Conservation (phyloP, 2,797 vertebrate species). For the Mionectes olivaceus region DNA sequence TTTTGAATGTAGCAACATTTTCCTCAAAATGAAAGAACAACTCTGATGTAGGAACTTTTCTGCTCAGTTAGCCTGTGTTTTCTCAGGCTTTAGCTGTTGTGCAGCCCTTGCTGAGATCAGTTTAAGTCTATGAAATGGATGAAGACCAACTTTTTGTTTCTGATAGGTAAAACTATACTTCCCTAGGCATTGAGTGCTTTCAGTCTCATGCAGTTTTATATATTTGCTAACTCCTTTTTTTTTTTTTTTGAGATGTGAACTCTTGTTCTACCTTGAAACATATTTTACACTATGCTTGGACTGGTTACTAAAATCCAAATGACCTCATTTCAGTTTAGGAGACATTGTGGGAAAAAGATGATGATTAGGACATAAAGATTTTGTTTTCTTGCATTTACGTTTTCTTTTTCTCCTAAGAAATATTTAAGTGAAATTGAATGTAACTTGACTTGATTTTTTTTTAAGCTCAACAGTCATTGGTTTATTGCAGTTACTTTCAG, state of each 20-base stretch:
- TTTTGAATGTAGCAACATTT: background rate
- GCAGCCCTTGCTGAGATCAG: background rate
- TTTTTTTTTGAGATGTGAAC: conserved; percentile 11
- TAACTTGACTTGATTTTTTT: conserved; percentile 73
- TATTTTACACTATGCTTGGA: conserved; percentile 43
- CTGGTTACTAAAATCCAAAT: conserved; percentile 53
- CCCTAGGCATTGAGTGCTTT: conserved; percentile 6
- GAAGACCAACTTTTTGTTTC: conserved; percentile 4
- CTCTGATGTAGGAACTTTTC: background rate
- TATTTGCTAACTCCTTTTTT: conserved; percentile 12
- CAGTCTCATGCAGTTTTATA: background rate
- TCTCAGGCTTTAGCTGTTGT: background rate
- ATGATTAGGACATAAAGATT: conserved; percentile 70
- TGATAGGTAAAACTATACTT: conserved; percentile 48
- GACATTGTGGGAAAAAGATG: conserved; percentile 58
- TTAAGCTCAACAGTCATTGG: conserved; percentile 70
- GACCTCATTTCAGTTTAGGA: conserved; percentile 54
- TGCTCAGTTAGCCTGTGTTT: background rate
- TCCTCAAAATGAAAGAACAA: background rate
- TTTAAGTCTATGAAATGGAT: background rate
- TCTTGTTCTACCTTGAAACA: conserved; percentile 39
- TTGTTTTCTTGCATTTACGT: conserved; percentile 60
- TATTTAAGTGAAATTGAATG: conserved; percentile 77
- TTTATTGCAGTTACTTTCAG: conserved; percentile 71
- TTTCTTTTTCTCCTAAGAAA: conserved; percentile 75